Base-by-base conservation (phyloP, 53 echinoderm and acorn worm genomes). In the Holothuria scabra region DNA sequence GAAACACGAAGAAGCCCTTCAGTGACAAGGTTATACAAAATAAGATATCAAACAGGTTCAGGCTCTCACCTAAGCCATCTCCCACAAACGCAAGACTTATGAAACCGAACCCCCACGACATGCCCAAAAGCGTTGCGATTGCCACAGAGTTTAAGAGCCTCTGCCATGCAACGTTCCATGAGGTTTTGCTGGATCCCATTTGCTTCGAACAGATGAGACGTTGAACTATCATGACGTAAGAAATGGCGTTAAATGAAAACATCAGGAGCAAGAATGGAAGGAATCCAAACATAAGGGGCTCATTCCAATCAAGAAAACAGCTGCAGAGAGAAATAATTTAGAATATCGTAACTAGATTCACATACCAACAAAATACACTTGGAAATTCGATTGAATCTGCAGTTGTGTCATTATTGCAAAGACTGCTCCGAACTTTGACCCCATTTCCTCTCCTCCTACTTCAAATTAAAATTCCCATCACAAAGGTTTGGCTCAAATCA, bases 211-310 rank as follows among this genome's bases (percentile, higher is more conserved):
- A 72, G 34, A 72, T 48, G 0, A 72, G 34, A 41, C 72, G 72
- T 8, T 72, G 41, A 26, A 72, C 24, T 48, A 72, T 72, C n/a
- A 44, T 23, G n/a, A 72, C 23, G 72, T 72, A 48, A 72, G 24
- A 72, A 25, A 72, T 14, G 3, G 46, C 72, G 74, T 91, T 91
- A 74, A 81, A 88, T 21, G 87, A 56, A 19, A 91, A 76, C 34
- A 91, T 80, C 21, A 91, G 41, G 22, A 79, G 84, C 23, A 91
- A 85, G 35, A 78, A 44, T 5, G 88, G 84, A 20, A 91, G 56
- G 66, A 88, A 85, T n/a, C 87, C 88, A 65, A 80, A 85, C 84
- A 84, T 79, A 20, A 91, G 70, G 1, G 80, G 84, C 38, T 80
- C 22, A 60, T 63, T 84, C 19, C 70, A 33, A 28, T 65, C 66